Evolutionary conservation across 2,113 vertebrate species (phyloP), one percentile per base, ranked within the genome.

Genomic region (Donacobius atricapilla): DNA sequence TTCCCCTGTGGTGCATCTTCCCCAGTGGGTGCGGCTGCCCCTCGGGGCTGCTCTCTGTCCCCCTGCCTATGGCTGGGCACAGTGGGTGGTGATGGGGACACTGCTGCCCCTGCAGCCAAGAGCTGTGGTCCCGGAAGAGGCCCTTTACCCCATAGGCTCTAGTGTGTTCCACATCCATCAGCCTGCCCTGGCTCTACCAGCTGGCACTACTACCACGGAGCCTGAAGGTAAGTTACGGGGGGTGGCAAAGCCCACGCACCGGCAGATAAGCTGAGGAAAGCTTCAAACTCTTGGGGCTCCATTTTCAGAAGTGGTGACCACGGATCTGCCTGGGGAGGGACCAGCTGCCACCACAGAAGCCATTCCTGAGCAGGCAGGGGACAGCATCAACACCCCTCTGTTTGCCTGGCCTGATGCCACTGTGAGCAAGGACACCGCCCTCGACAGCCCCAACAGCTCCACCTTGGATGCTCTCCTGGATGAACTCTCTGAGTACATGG

Each of bases 381-480:
- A 56, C 56, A 63, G 15, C 63, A 56, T 13, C 12, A 6, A 45
- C 30, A 31, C 10, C 10, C 4, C 35, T 13, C 35, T 33, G 15
- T 47, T 77, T 31, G 8, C 18, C 48, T 40, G 63, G 40, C 40
- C 54, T 54, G 63, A 90, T 19, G 17, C 35, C 4, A 3, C 1
- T 0, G 54, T 25, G 30, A 30, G n/a, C 0, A 40, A 76, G 61
- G 54, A 76, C n/a, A 22, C 13, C 0, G 0, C 22, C 53, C 63
- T 44, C 3, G 3, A 27, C 53, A 77, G 31, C 72, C 33, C 63
- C 31, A 48, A 28, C 25, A 90, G 54, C 63, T 18, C 63, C 56
- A 63, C 70, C 18, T 63, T 76, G 31, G 81, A 61, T 17, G 54
- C 48, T 16, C 48, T 90, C 42, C 56, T 77, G 42, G 71, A 77